These are phyloP conservation scores for Corticium candelabrum DNA, from an alignment of 37 sponge, comb jelly and placozoan species.

Conservation along the genomic window DNA sequence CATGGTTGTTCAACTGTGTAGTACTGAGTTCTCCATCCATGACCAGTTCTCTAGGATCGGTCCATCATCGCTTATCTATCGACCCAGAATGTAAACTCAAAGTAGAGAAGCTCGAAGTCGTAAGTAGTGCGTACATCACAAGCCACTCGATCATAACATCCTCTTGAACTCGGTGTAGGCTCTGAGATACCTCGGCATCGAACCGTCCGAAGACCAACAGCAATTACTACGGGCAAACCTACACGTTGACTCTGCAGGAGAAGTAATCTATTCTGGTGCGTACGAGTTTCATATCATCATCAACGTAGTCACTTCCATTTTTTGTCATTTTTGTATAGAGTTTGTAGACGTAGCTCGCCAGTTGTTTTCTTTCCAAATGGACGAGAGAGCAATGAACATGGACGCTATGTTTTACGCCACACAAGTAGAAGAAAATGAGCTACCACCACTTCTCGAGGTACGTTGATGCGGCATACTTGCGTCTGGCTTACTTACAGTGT, in stretches of 20 bases:
- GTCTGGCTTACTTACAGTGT: too few species aligned
- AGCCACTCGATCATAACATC: neutral
- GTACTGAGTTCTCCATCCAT: too few species aligned
- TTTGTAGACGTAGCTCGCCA: neutral
- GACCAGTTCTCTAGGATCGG: too few species aligned
- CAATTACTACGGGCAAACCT: neutral
- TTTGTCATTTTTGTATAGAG: neutral
- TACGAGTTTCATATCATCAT: neutral
- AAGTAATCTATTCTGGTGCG: neutral
- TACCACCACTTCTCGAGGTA: neutral
- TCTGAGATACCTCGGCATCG: neutral
- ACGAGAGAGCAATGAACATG: slow-evolving; percentile 6
- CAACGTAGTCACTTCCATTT: too few species aligned
- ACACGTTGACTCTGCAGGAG: neutral
- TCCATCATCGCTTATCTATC: neutral
- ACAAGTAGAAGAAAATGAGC: neutral
- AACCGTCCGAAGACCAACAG: neutral
- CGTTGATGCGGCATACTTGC: too few species aligned
- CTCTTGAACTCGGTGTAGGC: neutral
- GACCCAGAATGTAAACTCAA: neutral
- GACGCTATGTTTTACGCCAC: neutral
- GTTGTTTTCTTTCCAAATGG: neutral
- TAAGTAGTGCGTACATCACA: neutral
- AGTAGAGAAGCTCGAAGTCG: slow-evolving; percentile 2
- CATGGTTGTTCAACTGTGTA: too few species aligned